Conservation (phyloP, 2,113 vertebrate species). For the Sander lucioperca region DNA sequence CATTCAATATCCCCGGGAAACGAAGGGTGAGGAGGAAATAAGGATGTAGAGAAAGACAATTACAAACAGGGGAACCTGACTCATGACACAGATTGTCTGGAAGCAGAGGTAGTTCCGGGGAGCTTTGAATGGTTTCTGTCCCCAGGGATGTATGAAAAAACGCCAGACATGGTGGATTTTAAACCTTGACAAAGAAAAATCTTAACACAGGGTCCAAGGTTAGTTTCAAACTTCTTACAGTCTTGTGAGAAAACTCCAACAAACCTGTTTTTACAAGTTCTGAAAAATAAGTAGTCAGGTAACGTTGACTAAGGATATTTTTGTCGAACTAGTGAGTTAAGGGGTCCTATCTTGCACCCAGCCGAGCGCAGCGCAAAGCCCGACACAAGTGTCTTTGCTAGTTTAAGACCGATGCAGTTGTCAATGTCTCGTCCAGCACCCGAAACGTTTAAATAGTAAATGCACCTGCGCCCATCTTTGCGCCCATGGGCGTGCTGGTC, state of each 20-base stretch:
- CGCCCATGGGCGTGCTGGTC: no score
- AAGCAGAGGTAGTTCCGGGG: background rate
- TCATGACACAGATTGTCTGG: slow-evolving; percentile 56
- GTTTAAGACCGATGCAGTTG: no score
- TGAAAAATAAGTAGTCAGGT: background rate
- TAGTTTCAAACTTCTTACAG: background rate
- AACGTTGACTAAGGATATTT: no score
- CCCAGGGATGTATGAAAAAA: background rate
- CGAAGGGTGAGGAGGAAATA: slow-evolving; percentile 3
- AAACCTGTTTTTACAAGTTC: background rate
- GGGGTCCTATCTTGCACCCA: no score
- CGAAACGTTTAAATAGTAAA: no score
- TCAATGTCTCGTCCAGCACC: no score
- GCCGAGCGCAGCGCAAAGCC: no score
- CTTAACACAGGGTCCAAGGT: background rate
- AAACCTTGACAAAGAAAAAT: background rate
- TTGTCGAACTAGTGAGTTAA: no score
- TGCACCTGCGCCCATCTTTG: no score
- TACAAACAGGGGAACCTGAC: slow-evolving; percentile 46
- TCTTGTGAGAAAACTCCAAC: background rate
- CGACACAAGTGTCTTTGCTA: no score
- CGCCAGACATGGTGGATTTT: background rate
- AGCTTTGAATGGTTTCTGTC: background rate
- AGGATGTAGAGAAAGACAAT: slow-evolving; percentile 48
- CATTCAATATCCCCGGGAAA: slow-evolving; percentile 62